Evolutionary conservation across 1,140 invertebrate genomes (phyloP).

Genomic region (Manduca sexta): DNA sequence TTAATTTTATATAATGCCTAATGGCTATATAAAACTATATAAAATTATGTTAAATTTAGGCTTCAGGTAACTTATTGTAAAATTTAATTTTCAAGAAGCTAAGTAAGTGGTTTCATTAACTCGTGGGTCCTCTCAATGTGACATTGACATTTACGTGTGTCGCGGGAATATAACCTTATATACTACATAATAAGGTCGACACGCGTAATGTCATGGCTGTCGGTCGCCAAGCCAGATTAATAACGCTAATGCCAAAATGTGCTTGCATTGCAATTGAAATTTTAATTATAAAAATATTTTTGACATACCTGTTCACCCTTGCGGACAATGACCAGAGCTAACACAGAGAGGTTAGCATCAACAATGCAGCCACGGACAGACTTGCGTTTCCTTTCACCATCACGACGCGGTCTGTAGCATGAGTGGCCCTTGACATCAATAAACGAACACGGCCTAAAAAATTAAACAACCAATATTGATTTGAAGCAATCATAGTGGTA

Average conservation of each 20-base stretch:
- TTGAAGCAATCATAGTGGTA: background rate
- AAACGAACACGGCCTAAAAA: constrained; percentile 94
- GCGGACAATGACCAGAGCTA: constrained; percentile 94
- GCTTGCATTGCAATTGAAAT: too few species aligned
- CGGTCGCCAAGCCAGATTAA: too few species aligned
- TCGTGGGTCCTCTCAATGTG: too few species aligned
- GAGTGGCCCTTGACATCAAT: constrained; percentile 95
- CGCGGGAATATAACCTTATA: too few species aligned
- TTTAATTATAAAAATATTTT: background rate
- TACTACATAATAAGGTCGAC: too few species aligned
- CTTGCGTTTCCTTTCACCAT: constrained; percentile 98
- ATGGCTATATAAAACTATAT: background rate
- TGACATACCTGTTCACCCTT: constrained; percentile 89
- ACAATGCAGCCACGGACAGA: constrained; percentile 99
- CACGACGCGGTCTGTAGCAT: constrained; percentile 96
- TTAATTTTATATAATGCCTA: background rate
- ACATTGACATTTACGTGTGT: too few species aligned
- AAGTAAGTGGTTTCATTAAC: background rate
- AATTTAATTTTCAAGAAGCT: background rate
- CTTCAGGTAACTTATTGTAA: too few species aligned
- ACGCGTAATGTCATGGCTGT: too few species aligned
- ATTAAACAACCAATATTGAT: constrained; percentile 10
- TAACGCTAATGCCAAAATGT: too few species aligned
- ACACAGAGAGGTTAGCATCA: constrained; percentile 95
- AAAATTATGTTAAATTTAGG: background rate